phyloP scores from a whole-genome alignment of 2,797 vertebrate genomes.

The Intellagama lesueurii region DNA sequence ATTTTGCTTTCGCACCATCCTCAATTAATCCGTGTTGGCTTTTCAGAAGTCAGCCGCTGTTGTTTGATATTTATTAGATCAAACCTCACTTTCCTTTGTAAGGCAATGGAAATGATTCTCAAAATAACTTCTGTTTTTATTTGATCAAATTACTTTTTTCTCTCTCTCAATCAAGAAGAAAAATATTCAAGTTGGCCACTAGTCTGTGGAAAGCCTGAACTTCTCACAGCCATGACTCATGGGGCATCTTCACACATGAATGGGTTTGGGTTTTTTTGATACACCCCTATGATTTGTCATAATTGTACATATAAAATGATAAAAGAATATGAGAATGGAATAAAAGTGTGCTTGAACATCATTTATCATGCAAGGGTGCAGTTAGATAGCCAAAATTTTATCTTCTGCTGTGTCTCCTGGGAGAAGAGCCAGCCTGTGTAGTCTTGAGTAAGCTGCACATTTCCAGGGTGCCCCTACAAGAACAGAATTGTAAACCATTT shows the following conservation, averaged over 20 bases:
- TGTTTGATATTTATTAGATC: background rate
- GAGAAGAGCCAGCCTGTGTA: too few relatives aligned
- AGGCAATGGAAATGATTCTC: background rate
- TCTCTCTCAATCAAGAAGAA: background rate
- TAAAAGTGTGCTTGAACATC: background rate
- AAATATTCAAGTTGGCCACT: background rate
- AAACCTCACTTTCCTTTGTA: background rate
- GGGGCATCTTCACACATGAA: background rate
- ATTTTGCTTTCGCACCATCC: background rate
- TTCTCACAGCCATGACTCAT: background rate
- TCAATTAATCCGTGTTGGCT: background rate
- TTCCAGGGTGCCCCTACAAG: too few relatives aligned
- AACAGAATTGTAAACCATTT: too few relatives aligned
- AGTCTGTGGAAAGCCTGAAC: background rate
- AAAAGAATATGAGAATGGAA: background rate
- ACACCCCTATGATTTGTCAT: background rate
- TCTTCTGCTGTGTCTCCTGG: background rate
- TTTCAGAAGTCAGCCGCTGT: background rate
- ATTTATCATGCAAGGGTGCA: too few relatives aligned
- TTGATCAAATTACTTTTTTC: background rate
- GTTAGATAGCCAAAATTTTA: background rate
- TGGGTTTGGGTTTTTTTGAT: background rate
- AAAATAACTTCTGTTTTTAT: background rate
- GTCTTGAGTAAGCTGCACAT: too few relatives aligned
- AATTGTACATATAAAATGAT: background rate